These are phyloP conservation scores for Takifugu flavidus DNA, from an alignment of 2,113 vertebrate genomes.

Conservation along the genomic window DNA sequence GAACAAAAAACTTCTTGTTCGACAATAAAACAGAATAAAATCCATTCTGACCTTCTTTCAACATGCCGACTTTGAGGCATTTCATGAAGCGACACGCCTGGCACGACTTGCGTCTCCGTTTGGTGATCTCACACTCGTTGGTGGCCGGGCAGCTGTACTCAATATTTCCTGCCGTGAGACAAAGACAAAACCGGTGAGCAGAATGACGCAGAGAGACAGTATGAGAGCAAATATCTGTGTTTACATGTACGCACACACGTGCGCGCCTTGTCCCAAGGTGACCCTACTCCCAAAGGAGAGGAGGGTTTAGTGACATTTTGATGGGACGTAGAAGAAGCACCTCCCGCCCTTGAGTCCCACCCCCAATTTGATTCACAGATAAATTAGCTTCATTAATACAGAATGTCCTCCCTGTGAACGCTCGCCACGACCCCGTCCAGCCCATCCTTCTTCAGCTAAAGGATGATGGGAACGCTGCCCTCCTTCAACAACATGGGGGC, in stretches of 20 bases:
- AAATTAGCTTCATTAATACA: slow-evolving; percentile 70
- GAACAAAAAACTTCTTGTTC: neutral
- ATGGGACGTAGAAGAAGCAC: slow-evolving; percentile 64
- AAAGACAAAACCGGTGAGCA: slow-evolving; percentile 21
- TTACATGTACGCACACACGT: slow-evolving; percentile 17
- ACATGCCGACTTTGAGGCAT: slow-evolving; percentile 99
- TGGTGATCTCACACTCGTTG: slow-evolving; percentile 98
- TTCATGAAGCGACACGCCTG: slow-evolving; percentile 99
- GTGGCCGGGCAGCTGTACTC: slow-evolving; percentile 98
- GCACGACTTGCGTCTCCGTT: slow-evolving; percentile 96
- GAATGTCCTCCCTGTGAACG: slow-evolving; percentile 40
- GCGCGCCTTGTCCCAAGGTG: slow-evolving; percentile 62
- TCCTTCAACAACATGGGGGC: slow-evolving; percentile 39
- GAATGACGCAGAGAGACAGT: neutral
- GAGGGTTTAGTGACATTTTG: slow-evolving; percentile 64
- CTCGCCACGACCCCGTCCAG: slow-evolving; percentile 43
- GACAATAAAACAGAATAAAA: neutral
- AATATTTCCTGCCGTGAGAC: slow-evolving; percentile 84
- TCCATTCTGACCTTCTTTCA: slow-evolving; percentile 90
- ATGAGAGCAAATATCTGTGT: neutral
- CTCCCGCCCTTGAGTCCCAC: slow-evolving; percentile 35
- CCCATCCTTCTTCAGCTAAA: slow-evolving; percentile 57
- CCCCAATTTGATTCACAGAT: slow-evolving; percentile 60
- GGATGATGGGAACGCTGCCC: slow-evolving; percentile 62
- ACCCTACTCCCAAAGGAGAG: slow-evolving; percentile 60